Conservation (phyloP, 2,888 invertebrate genomes). For the Aromia moschata region DNA sequence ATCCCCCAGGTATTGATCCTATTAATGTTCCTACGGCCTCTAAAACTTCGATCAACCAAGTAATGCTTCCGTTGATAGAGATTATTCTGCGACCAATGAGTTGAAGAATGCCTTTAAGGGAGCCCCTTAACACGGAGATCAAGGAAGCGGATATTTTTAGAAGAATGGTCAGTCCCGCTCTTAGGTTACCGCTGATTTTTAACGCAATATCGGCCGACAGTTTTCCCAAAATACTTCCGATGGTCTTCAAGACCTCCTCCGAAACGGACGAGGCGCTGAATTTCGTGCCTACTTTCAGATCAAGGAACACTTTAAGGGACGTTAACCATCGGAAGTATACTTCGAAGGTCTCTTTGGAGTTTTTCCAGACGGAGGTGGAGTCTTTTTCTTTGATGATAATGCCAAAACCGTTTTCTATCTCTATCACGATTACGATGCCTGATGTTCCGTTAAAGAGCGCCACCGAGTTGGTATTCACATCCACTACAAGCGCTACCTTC, state of each 20-base stretch:
- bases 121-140: slow-evolving; percentile 19
- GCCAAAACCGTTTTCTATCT: slow-evolving; percentile 32
- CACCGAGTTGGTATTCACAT: slow-evolving; percentile 30
- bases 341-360: slow-evolving; percentile 28
- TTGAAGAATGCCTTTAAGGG: slow-evolving; percentile 32
- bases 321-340: slow-evolving; percentile 30
- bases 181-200: slow-evolving; percentile 16
- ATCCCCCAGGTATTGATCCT: slow-evolving; percentile 33
- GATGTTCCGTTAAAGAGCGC: slow-evolving; percentile 34
- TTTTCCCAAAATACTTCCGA: slow-evolving; percentile 26
- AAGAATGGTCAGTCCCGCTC: slow-evolving; percentile 25
- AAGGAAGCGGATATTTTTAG: slow-evolving; percentile 23
- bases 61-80: slow-evolving; percentile 31
- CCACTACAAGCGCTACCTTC: slow-evolving; percentile 35
- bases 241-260: slow-evolving; percentile 5
- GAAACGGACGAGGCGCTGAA: slow-evolving; percentile 30
- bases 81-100: slow-evolving; percentile 21
- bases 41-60: slow-evolving; percentile 30
- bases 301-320: slow-evolving; percentile 29
- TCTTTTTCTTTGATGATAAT: slow-evolving; percentile 32
- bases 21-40: slow-evolving; percentile 33
- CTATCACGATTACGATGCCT: slow-evolving; percentile 35
- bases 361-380: slow-evolving; percentile 29
- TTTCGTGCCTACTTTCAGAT: slow-evolving; percentile 28
- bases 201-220: slow-evolving; percentile 24